phyloP scores from a whole-genome alignment of 2,888 invertebrate genomes.

The Amblyjoppa proteus region DNA sequence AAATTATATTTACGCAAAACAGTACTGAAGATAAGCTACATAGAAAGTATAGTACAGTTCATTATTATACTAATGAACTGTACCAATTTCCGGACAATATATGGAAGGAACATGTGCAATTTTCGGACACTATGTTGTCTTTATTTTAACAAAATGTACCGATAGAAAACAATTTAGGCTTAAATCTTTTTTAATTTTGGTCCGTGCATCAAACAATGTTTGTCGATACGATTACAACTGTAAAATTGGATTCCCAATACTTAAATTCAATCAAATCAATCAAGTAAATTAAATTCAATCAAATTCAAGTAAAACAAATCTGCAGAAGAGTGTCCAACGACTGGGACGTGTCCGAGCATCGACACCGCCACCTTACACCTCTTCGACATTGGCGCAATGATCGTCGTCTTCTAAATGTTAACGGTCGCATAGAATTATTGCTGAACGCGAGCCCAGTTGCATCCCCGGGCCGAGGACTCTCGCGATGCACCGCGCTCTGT shows the following conservation, averaged over 20 bases:
- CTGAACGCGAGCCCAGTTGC: conserved; percentile 46
- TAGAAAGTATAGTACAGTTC: background rate
- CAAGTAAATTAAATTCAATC: no score
- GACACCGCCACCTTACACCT: background rate
- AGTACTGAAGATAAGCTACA: no score
- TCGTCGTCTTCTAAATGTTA: conserved; percentile 38
- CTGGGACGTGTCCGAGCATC: background rate
- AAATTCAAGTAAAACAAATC: no score
- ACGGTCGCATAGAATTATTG: conserved; percentile 39
- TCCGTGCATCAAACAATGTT: background rate
- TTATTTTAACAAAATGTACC: no score
- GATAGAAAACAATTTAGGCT: background rate
- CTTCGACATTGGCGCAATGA: conserved; percentile 16
- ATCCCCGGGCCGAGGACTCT: conserved; percentile 3
- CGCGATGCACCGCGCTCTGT: background rate
- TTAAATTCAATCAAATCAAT: no score
- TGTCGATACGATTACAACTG: no score
- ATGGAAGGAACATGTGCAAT: no score
- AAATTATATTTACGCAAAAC: no score
- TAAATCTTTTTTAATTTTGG: background rate
- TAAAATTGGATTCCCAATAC: no score
- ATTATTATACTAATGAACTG: background rate
- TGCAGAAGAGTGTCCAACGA: no score
- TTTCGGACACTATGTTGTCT: no score
- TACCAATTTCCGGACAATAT: no score